Evolutionary conservation across 2,797 vertebrate genomes (phyloP), one percentile per base, ranked within the genome.

Genomic region (Acropternis orthonyx): DNA sequence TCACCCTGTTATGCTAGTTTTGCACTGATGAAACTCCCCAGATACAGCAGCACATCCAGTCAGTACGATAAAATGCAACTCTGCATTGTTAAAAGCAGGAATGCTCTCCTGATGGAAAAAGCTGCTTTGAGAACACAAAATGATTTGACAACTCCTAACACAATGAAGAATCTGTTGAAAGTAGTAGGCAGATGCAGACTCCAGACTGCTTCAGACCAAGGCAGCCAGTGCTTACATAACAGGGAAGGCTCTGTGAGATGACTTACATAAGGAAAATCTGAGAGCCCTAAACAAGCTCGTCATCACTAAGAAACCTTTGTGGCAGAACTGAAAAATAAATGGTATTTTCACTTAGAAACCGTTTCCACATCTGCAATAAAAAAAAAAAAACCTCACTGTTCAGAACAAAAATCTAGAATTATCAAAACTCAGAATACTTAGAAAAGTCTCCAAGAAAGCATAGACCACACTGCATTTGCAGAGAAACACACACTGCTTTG

Each of bases 171-270:
- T 44, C 14, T 21, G 63, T 36, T 76, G 69, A 51, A 51, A 74
- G 80, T 34, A 83, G 39, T 24, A 74, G 91, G 79, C 32, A 91
- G 69, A 68, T 34, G 86, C 95, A 87, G 96, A 84, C 90, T 88
- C 56, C 22, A 81, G 27, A 27, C 63, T 73, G 88, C 88, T 65
- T 12, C 48, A 69, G 88, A 92, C 59, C 89, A 82, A 88, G 85
- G 61, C 82, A 91, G 83, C 26, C 93, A 20, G 36, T 6, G 66
- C 95, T 96, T 96, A 91, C 80, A 81, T 91, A 95, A 96, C 90
- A 95, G 76, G 2, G 46, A 92, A 85, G 74, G 61, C 85, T 92
- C 81, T 7, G 23, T n/a, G 14, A 86, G 87, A 83, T 9, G 17
- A 36, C 93, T 95, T 85, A 85, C 61, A 43, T 87, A 89, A 96